Evolutionary conservation across 2,888 invertebrate species (phyloP), one percentile per base, ranked within the genome.

Genomic region (Acleris literana): DNA sequence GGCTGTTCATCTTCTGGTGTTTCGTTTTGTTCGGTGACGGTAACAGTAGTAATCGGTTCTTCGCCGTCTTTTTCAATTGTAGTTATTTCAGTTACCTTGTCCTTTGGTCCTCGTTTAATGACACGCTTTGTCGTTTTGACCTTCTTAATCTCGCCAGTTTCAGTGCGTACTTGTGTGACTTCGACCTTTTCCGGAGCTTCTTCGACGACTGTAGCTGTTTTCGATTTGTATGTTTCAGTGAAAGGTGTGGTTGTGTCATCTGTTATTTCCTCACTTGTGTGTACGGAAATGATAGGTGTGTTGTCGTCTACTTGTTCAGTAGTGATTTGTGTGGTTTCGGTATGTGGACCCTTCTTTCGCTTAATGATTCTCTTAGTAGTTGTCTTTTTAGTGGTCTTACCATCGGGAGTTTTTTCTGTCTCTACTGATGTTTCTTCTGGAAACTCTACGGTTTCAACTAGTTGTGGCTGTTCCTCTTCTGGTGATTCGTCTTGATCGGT

Each of bases 241-340:
- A 82, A 71, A 70, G 85, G 74, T 64, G 86, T 85, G 71, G 85
- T 74, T 39, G 82, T 82, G 52, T 90, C 87, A 68, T 89, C 25
- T 73, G 73, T 73, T 67, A 82, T 71, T 71, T 85, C 74, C 64
- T 86, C 85, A 71, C 84, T 75, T 33, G 82, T 82, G 52, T 85
- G 77, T 70, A 90, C 83, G 5, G 86, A 71, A 62, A 86, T 78
- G 75, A 89, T 74, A 71, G 92, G 80, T 81, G 86, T 73, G 74
- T 84, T 87, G 51, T 90, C 87, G 68, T 89, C 87, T 76, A 92
- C 90, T 74, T 92, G 88, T 69, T 85, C 70, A 1, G 92, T 82
- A 9, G 69, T 76, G 76, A 86, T 74, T 64, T 85, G 64, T 6
- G 92, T 82, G 5, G 76, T 78, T 77, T 78, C 70, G 59, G 82